phyloP scores from a whole-genome alignment of 2,797 vertebrate genomes.

The Channa striata region DNA sequence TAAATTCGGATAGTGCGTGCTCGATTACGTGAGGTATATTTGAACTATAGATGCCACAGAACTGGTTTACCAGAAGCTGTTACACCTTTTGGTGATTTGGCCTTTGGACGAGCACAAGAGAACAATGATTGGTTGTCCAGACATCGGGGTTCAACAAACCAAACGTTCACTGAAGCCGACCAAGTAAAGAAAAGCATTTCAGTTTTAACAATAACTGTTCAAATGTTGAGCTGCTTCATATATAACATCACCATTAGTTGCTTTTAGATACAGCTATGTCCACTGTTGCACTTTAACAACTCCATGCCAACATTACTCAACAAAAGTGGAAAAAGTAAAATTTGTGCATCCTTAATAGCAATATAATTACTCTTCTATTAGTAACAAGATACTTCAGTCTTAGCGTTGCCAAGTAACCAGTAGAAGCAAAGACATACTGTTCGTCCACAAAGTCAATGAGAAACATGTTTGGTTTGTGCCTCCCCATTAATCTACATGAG shows the following conservation, averaged over 20 bases:
- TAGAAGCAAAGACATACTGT: conserved; percentile 71
- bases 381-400: conserved; percentile 75
- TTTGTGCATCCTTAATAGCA: conserved; percentile 70
- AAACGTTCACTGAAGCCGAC: no score
- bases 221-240: conserved; percentile 39
- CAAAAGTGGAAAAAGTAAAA: conserved; percentile 63
- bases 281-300: conserved; percentile 39
- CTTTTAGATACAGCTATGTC: conserved; percentile 43
- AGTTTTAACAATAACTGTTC: conserved; percentile 45
- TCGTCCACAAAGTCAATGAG: conserved; percentile 77
- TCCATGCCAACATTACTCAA: conserved; percentile 65
- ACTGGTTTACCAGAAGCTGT: conserved; percentile 1
- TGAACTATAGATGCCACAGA: conserved; percentile 5
- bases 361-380: conserved; percentile 78
- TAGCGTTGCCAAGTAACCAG: conserved; percentile 72
- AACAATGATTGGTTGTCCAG: conserved; percentile 5
- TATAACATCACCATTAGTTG: conserved; percentile 38
- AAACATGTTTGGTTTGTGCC: conserved; percentile 79
- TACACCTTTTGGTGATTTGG: background rate
- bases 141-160: background rate
- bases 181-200: background rate
- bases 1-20: background rate
- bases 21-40: background rate
- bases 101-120: background rate
- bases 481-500: conserved; percentile 80